Conservation (phyloP, 2,113 vertebrate genomes). For the Lethenteron camtschaticum region DNA sequence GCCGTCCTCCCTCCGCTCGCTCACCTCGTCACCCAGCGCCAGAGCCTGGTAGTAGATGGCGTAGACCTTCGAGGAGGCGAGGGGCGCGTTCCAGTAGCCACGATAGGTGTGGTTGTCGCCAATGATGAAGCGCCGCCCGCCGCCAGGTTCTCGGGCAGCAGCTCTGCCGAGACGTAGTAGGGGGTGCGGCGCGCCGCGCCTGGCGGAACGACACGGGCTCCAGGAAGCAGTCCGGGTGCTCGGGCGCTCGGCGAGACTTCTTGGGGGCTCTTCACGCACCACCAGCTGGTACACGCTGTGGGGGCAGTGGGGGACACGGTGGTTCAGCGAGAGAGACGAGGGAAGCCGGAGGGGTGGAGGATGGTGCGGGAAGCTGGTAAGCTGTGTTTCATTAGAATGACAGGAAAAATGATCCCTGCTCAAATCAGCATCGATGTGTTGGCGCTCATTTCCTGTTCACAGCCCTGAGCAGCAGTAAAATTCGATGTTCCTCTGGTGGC, state of each 20-base stretch:
- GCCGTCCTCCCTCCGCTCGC: slow-evolving; percentile 13
- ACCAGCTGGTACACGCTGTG: slow-evolving; percentile 79
- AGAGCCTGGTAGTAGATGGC: slow-evolving; percentile 91
- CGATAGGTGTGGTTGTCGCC: slow-evolving; percentile 91
- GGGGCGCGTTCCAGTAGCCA: slow-evolving; percentile 81
- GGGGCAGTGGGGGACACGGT: too few relatives aligned
- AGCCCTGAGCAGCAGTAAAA: too few relatives aligned
- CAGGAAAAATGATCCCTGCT: too few relatives aligned
- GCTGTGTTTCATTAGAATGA: too few relatives aligned
- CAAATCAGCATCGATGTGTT: too few relatives aligned
- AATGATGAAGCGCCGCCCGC: slow-evolving; percentile 57
- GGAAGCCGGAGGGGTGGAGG: too few relatives aligned
- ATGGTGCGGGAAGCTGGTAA: too few relatives aligned
- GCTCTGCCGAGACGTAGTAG: slow-evolving; percentile 85
- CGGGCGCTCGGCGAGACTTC: slow-evolving; percentile 53
- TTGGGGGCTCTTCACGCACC: slow-evolving; percentile 68
- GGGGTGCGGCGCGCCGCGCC: slow-evolving; percentile 53
- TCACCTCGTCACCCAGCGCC: slow-evolving; percentile 84
- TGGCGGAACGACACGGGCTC: slow-evolving; percentile 65
- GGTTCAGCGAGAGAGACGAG: not conserved
- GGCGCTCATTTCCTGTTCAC: too few relatives aligned
- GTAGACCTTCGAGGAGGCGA: slow-evolving; percentile 93
- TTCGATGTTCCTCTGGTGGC: too few relatives aligned
- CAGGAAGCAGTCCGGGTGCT: slow-evolving; percentile 53
- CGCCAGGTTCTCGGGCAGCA: slow-evolving; percentile 49